A percentile compares a stretch with the other conserved stretches of the same genome.
These are phyloP conservation scores for Pegea sp. DNA, from an alignment of 23 tunicate genomes.

Conservation along the genomic window DNA sequence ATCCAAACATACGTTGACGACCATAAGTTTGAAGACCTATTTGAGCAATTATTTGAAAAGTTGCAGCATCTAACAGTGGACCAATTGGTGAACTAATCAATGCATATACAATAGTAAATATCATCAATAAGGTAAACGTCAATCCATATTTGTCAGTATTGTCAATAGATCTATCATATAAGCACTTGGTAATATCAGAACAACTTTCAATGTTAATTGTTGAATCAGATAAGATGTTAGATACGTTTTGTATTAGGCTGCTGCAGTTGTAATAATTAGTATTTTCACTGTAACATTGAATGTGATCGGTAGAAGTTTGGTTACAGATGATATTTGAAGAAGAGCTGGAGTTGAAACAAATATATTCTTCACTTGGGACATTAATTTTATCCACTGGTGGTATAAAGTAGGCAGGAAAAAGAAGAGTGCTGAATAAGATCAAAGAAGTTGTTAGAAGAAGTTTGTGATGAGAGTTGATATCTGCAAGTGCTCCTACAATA, in stretches of 20 bases:
- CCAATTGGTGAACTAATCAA: slow-evolving; percentile 17
- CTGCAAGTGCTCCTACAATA: slow-evolving; percentile 23
- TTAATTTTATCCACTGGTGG: too few relatives aligned
- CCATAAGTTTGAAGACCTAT: slow-evolving; percentile 23
- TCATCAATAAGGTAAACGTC: slow-evolving; percentile 28
- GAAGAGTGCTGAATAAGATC: slow-evolving; percentile 16
- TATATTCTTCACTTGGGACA: too few relatives aligned
- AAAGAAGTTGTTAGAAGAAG: background rate
- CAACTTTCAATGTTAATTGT: background rate
- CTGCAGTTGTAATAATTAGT: too few relatives aligned
- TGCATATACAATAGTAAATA: slow-evolving; percentile 27
- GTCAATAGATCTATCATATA: background rate
- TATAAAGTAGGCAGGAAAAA: slow-evolving; percentile 16
- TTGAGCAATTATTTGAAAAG: slow-evolving; percentile 34
- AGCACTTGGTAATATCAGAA: background rate
- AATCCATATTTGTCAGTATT: slow-evolving; percentile 8
- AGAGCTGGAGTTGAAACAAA: too few relatives aligned
- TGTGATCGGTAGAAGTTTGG: background rate
- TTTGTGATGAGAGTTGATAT: slow-evolving; percentile 21
- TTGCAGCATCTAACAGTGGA: slow-evolving; percentile 50
- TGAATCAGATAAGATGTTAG: background rate
- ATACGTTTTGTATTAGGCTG: too few relatives aligned
- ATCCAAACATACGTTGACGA: slow-evolving; percentile 59
- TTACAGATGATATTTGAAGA: background rate
- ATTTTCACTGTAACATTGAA: background rate